A percentile compares a stretch with the other conserved stretches of the same genome.
phyloP scores from a whole-genome alignment of 2,113 vertebrate genomes.

The Megaleporinus macrocephalus region DNA sequence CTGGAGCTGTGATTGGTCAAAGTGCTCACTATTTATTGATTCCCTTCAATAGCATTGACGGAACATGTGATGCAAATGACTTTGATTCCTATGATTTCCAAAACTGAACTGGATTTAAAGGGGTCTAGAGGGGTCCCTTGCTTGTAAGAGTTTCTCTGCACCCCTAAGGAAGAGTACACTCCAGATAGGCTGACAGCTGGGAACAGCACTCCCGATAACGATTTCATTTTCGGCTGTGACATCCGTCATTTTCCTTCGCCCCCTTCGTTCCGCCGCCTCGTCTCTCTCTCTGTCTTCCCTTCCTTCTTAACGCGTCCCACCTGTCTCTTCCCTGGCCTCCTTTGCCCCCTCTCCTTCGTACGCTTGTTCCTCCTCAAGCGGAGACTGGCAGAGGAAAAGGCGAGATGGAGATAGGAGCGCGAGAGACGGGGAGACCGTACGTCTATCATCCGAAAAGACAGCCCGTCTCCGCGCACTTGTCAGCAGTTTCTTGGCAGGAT shows the following conservation, averaged over 20 bases:
- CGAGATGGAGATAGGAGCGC: constrained; percentile 26
- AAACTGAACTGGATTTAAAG: too few species aligned
- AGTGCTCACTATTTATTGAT: too few species aligned
- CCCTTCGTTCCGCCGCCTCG: background rate
- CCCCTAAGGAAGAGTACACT: background rate
- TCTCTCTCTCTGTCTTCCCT: background rate
- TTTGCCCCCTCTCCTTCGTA: constrained; percentile 26
- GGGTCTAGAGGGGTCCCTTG: too few species aligned
- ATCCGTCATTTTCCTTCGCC: background rate
- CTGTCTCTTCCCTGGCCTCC: background rate
- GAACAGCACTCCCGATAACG: background rate
- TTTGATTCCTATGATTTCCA: too few species aligned
- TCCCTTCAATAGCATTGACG: too few species aligned
- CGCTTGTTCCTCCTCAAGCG: constrained; percentile 63
- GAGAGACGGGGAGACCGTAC: background rate
- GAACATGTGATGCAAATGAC: too few species aligned
- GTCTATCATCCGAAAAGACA: background rate
- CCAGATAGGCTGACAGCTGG: background rate
- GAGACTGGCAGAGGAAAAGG: constrained; percentile 31
- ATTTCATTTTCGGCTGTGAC: background rate
- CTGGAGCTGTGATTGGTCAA: too few species aligned
- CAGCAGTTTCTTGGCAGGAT: background rate
- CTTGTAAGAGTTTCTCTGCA: background rate
- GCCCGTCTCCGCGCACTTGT: background rate
- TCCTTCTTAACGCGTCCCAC: background rate